These are phyloP conservation scores for Pseudocheirus occidentalis DNA, from an alignment of 2,797 vertebrate genomes.

Conservation along the genomic window DNA sequence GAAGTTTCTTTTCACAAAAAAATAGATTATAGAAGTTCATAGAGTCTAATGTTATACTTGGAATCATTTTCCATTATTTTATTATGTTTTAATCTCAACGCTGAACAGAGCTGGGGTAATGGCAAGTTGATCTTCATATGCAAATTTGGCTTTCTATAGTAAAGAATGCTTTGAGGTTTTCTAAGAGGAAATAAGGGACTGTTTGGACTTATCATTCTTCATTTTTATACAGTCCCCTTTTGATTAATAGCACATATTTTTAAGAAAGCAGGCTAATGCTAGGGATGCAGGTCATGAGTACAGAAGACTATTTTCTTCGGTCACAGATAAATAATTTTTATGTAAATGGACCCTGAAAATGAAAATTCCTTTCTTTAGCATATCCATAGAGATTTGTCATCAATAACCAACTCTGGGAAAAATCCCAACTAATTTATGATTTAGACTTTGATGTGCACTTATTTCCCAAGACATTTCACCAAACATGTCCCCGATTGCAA, in stretches of 20 bases:
- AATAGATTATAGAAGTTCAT: neutral
- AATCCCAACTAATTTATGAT: neutral
- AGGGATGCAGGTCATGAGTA: neutral
- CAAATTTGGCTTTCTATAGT: neutral
- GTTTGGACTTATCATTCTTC: conserved; percentile 15
- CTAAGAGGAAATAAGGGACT: neutral
- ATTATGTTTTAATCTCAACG: neutral
- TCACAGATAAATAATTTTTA: neutral
- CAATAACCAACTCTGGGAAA: neutral
- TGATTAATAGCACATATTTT: neutral
- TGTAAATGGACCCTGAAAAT: conserved; percentile 19
- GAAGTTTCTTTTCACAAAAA: neutral
- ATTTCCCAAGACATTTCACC: neutral
- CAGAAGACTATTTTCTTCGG: neutral
- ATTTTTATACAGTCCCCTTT: neutral
- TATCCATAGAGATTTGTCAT: conserved; percentile 7
- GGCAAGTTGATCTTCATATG: neutral
- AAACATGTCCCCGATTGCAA: neutral
- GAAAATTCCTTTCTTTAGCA: conserved; percentile 10
- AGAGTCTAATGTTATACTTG: neutral
- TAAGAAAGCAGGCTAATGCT: conserved; percentile 2
- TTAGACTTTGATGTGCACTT: neutral
- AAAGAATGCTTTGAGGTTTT: conserved; percentile 35
- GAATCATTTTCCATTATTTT: neutral
- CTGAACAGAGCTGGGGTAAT: neutral